phyloP scores from a whole-genome alignment of 2,797 vertebrate genomes.

The Lepus townsendii region DNA sequence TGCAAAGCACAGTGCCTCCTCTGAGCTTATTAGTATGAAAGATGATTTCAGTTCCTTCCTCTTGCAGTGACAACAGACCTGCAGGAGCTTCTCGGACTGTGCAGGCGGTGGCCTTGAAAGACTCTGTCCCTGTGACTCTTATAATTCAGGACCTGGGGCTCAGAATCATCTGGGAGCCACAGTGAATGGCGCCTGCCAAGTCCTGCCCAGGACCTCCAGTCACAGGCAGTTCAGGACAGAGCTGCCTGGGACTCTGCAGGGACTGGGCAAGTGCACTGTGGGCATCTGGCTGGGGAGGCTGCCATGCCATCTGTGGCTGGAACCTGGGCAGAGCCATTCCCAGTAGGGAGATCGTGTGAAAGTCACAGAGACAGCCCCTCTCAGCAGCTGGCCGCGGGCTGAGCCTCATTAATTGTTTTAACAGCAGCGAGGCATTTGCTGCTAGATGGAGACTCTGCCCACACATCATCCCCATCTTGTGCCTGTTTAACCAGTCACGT shows the following conservation, averaged over 20 bases:
- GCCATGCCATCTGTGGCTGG: neutral
- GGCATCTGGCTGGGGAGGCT: neutral
- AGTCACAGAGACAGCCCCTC: neutral
- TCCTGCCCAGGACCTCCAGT: neutral
- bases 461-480: neutral
- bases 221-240: neutral
- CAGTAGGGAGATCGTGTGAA: neutral
- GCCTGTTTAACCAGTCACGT: neutral
- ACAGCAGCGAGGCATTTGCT: neutral
- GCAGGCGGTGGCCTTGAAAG: neutral
- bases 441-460: neutral
- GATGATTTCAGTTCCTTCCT: neutral
- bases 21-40: neutral
- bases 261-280: neutral
- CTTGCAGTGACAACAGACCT: neutral
- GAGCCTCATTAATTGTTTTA: neutral
- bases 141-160: neutral
- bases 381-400: neutral
- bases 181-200: neutral
- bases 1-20: conserved; percentile 15
- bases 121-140: neutral
- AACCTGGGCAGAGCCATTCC: neutral
- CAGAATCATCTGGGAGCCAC: neutral
- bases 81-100: neutral
- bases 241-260: neutral